Base-by-base conservation (phyloP, 2,797 vertebrate species). In the Siniperca obscura region DNA sequence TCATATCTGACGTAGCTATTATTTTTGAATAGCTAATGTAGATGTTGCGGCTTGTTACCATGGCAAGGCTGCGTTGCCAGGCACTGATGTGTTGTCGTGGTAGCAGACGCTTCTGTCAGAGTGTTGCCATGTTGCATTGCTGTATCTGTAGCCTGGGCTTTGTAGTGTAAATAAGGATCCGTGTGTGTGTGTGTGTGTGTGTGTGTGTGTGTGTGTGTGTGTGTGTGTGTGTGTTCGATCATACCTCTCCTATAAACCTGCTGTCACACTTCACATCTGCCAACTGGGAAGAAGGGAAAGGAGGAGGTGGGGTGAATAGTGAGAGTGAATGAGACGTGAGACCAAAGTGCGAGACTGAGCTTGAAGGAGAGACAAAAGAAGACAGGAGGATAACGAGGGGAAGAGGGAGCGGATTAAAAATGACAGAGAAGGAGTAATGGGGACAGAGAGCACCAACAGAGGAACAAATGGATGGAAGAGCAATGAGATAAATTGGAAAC, bases 151-250 rank as follows among this genome's bases (percentile, higher is more conserved):
- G 77, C 76, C 56, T 3, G 36, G 84, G 76, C 91, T 93, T 93
- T 94, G 91, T 93, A 92, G 91, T 94, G 92, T 91, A 91, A 94
- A 93, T 93, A 88, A 87, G 89, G 66, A 67, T 74, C 81, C 21
- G 25, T 66, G 57, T 56, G 62, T 68, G 68, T 74, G 70, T 75
- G 57, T 74, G 71, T 70, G 80, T 78, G 74, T 70, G 56, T 75
- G 57, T 77, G 71, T 70, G 80, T 76, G 75, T 68, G 27, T 27
- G 27, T 27, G 27, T 27, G 70, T 36, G 57, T 69, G 57, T 55
- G 62, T 67, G 68, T 74, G 70, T 75, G 57, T 77, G 71, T 70
- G 80, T 76, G 75, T 69, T 84, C 62, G 0, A 83, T 91, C 82
- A 80, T 85, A 86, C 53, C 76, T 80, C 74, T 80, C 72, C 75